Evolutionary conservation across 2,797 vertebrate genomes (phyloP).

Genomic region (Acanthurus leucopareius): DNA sequence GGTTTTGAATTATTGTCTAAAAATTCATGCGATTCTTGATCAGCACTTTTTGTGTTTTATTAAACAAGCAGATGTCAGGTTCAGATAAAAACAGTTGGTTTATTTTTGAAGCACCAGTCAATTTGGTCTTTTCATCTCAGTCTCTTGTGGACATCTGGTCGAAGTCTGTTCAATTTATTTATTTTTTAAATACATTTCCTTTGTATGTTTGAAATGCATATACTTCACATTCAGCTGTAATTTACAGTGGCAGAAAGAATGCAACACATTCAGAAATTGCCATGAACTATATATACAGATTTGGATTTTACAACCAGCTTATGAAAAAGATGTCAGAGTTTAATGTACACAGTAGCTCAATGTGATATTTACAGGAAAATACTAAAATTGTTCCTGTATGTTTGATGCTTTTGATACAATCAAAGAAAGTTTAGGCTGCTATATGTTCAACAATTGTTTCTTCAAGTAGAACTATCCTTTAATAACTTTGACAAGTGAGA

Average conservation of each 20-base stretch:
- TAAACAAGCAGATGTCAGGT: conserved; percentile 1
- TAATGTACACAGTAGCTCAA: background rate
- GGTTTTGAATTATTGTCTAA: conserved; percentile 5
- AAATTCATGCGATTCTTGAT: background rate
- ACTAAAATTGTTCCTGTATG: too few species aligned
- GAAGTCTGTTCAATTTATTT: background rate
- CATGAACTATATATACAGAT: background rate
- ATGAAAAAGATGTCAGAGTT: background rate
- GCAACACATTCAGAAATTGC: background rate
- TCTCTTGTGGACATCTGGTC: background rate
- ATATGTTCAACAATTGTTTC: conserved; percentile 29
- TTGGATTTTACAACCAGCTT: background rate
- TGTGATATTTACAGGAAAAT: background rate
- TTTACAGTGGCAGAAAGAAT: background rate
- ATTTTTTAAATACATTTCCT: background rate
- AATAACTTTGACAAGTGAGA: conserved; percentile 32
- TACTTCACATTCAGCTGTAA: background rate
- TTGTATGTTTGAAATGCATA: background rate
- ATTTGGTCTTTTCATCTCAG: background rate
- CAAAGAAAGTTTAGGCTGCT: conserved; percentile 6
- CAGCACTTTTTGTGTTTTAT: background rate
- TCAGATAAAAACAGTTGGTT: background rate
- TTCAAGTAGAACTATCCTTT: conserved; percentile 4
- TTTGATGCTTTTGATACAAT: background rate
- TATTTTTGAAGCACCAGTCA: background rate